Base-by-base conservation (phyloP, 2,797 vertebrate species). In the Microctenopoma steveboyesi region DNA sequence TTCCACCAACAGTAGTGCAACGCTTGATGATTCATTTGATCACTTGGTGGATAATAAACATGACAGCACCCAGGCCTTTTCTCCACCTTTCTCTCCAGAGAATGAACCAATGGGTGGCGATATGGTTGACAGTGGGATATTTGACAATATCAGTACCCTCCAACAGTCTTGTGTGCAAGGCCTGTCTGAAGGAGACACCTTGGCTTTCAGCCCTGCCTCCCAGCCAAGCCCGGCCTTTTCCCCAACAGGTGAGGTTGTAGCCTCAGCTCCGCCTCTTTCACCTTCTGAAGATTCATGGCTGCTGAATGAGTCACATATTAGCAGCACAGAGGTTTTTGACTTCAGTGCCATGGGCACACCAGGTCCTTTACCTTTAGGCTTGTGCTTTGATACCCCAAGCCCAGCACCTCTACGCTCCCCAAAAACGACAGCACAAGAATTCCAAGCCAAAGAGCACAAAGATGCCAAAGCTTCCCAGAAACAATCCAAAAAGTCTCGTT, bases 181-280 rank as follows among this genome's bases (percentile, higher is more conserved):
- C 27, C 22, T 68, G 3, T 40, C 72, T 5, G 81, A 76, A 16
- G 75, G 4, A 33, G 90, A 92, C 57, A 87, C 81, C 47, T 83
- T 84, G 0, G 78, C 76, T 18, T 89, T 91, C 63, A 87, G 82
- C 60, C 79, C 85, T 0, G 62, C 78, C 37, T 82, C 85, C 5
- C 68, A 81, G 47, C 43, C 78, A 5, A 86, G 84, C 50, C 61
- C 70, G 1, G 53, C 42, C 7, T 2, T 56, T 18, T 69, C 80
- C 9, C 35, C 56, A 0, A 57, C 66, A 66, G 42, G 27, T 2
- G 81, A 86, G 52, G 72, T 90, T 57, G 13, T 90, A 12, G 92
- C 93, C 37, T 91, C 93, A 0, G 93, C 92, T 1, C 92, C 92
- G 0, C 92, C 92, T 13, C 87, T 93, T 15, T 90, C 91, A 0